phyloP scores from a whole-genome alignment of 2,797 vertebrate genomes.

The Todus mexicanus region DNA sequence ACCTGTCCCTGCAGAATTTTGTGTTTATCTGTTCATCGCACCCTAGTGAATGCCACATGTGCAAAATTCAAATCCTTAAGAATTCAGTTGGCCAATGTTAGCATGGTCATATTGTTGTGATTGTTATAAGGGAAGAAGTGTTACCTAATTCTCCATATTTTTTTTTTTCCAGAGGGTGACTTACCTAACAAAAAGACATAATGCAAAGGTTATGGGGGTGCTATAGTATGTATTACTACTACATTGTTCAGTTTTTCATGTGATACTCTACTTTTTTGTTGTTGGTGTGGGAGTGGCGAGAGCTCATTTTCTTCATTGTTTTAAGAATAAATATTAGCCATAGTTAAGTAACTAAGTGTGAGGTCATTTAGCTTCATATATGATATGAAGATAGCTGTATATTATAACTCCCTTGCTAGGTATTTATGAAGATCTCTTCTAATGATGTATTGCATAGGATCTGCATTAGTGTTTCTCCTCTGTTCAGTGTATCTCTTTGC shows the following conservation, averaged over 20 bases:
- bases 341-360: not conserved
- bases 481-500: not conserved
- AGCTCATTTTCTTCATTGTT: not conserved
- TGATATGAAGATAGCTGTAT: not conserved
- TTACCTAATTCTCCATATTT: not conserved
- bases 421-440: not conserved
- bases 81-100: not conserved
- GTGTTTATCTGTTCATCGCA: not conserved
- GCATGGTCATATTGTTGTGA: not conserved
- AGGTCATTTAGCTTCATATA: not conserved
- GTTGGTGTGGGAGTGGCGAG: not conserved
- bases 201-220: not conserved
- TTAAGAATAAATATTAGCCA: not conserved
- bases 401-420: not conserved
- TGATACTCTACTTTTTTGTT: not conserved
- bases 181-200: not conserved
- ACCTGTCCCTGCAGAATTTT: not conserved
- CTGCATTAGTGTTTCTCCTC: not conserved
- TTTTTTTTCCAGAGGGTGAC: not conserved
- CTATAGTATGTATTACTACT: not conserved
- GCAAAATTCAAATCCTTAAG: not conserved
- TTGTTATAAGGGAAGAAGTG: not conserved
- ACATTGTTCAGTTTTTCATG: not conserved
- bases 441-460: not conserved
- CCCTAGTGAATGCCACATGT: fast-evolving